Evolutionary conservation across 2,797 vertebrate genomes (phyloP), one percentile per base, ranked within the genome.

Genomic region (Fundulus diaphanus): DNA sequence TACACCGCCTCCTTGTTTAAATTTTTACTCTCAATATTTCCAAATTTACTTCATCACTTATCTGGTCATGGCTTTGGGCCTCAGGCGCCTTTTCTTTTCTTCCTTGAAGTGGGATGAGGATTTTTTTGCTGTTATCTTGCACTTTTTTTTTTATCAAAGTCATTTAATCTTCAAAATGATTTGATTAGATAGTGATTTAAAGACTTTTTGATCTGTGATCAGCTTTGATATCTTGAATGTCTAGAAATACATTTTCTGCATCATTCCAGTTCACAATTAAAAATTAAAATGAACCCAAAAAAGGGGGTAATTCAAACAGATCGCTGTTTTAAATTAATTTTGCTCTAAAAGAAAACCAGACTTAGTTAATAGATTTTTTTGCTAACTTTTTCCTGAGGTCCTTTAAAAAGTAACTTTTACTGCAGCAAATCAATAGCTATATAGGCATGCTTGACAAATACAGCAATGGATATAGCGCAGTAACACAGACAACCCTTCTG

Each of bases 101-200:
- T 79, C 80, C 79, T 86, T 83, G 49, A 83, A 91, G 79, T 78
- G 68, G 77, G 77, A 78, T 48, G 80, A 87, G 70, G 42, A 89
- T 90, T 84, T 82, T 68, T 89, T 78, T 81, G 78, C 81, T 88
- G 80, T 80, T 87, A 85, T 90, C 82, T 88, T 71, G 77, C 79
- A 82, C 80, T 87, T 81, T 87, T 96, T 93, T 87, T 81, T 87
- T 96, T 93, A 97, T 96, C 94, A 89, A 92, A 94, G 82, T 96
- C 93, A 94, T 96, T 96, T 97, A 96, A 97, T 98, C 95, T 95
- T 92, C 84, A 91, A 94, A 90, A 89, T 56, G 7, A 56, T 93
- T 92, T 92, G 91, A 93, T 94, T 83, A 92, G 93, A 92, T 91
- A 83, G 84, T 86, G 89, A 85, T 90, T 89, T 87, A 68, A 81